Conservation (phyloP, 2,888 invertebrate genomes). For the Sepiola atlantica region DNA sequence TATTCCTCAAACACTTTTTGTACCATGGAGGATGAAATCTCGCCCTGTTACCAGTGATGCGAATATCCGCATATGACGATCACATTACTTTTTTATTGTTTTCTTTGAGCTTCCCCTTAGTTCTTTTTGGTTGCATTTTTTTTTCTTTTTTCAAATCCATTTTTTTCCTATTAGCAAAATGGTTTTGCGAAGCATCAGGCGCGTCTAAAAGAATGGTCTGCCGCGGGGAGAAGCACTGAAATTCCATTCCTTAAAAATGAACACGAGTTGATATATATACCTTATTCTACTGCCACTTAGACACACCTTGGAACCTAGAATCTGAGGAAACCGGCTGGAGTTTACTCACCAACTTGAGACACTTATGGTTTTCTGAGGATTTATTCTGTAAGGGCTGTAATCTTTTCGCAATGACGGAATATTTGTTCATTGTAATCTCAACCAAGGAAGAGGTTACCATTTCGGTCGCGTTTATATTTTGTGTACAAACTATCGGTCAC, state of each 20-base stretch:
- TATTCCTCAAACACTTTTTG: not conserved
- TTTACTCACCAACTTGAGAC: too few species aligned
- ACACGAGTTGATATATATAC: not conserved
- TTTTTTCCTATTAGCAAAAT: not conserved
- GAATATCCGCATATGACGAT: not conserved
- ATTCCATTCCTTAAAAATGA: not conserved
- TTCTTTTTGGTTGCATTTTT: not conserved
- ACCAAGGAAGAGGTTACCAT: too few species aligned
- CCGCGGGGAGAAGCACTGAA: not conserved
- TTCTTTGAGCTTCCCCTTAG: not conserved
- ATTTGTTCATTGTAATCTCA: too few species aligned
- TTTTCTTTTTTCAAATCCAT: not conserved
- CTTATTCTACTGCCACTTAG: not conserved
- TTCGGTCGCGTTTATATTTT: too few species aligned
- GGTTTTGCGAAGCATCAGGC: not conserved
- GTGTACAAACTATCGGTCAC: too few species aligned
- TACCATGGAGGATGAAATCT: not conserved
- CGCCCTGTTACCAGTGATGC: not conserved
- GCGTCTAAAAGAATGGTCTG: not conserved
- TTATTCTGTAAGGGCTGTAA: too few species aligned
- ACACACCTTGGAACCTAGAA: not conserved
- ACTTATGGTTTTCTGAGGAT: too few species aligned
- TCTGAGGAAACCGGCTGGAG: too few species aligned
- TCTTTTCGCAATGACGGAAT: too few species aligned
- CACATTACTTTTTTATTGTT: not conserved